These are phyloP conservation scores for Heteromurus nitidus DNA, from an alignment of 2,888 invertebrate species.

Conservation along the genomic window DNA sequence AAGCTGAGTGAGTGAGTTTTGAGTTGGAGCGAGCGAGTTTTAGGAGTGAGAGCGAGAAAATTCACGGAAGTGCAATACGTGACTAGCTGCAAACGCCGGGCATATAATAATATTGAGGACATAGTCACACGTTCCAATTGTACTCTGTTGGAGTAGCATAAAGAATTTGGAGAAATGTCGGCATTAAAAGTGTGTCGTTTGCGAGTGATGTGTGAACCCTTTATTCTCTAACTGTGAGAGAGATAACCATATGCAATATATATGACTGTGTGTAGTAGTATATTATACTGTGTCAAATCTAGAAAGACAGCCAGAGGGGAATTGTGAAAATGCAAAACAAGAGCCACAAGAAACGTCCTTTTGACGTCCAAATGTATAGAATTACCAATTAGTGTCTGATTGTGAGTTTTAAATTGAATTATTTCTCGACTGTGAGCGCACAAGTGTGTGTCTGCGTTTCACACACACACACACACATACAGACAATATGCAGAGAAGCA, in stretches of 20 bases:
- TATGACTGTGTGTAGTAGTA: too few relatives aligned
- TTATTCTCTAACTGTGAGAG: too few relatives aligned
- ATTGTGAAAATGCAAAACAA: background rate
- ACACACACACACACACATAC: too few relatives aligned
- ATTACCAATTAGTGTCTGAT: conserved; percentile 59
- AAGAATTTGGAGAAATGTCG: background rate
- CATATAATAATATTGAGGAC: too few relatives aligned
- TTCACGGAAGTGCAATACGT: too few relatives aligned
- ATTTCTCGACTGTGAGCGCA: conserved; percentile 42
- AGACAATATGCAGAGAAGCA: too few relatives aligned
- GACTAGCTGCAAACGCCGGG: too few relatives aligned
- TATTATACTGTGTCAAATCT: too few relatives aligned
- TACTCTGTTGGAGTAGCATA: background rate
- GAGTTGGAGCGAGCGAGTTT: background rate
- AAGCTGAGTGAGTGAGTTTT: background rate
- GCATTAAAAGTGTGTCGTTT: background rate
- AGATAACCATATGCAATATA: too few relatives aligned
- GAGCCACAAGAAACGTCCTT: conserved; percentile 8
- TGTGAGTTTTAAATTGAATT: conserved; percentile 56
- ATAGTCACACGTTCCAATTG: background rate
- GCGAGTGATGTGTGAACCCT: background rate
- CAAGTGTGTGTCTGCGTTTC: too few relatives aligned
- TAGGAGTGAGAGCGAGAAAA: too few relatives aligned
- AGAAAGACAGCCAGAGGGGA: background rate
- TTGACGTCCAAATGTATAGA: conserved; percentile 45